phyloP scores from a whole-genome alignment of 2,797 vertebrate species.

The Enteromius trimaculatus region DNA sequence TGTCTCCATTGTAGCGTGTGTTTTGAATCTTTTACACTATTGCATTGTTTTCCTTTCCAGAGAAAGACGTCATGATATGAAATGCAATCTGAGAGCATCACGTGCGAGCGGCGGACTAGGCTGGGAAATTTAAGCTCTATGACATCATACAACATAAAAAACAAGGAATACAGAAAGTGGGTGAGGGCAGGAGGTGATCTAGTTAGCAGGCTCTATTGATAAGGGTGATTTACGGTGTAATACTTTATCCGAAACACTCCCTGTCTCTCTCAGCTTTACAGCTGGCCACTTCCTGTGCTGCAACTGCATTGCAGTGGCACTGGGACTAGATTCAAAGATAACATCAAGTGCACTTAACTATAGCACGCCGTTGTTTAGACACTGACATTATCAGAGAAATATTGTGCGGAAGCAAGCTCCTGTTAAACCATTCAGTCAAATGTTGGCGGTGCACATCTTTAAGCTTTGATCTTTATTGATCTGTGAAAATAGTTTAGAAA shows the following conservation, averaged over 20 bases:
- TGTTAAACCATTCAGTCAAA: neutral
- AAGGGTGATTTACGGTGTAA: conserved; percentile 56
- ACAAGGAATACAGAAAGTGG: conserved; percentile 27
- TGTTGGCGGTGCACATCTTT: neutral
- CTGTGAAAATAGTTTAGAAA: neutral
- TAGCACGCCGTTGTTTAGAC: neutral
- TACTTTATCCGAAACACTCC: conserved; percentile 3
- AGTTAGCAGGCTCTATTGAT: conserved; percentile 62
- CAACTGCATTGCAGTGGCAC: conserved; percentile 53
- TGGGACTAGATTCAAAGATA: conserved; percentile 44
- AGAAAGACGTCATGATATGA: conserved; percentile 31
- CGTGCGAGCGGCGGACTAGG: conserved; percentile 10
- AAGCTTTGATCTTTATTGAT: conserved; percentile 15
- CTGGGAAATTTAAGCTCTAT: conserved; percentile 9
- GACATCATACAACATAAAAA: conserved; percentile 18
- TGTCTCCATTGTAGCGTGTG: conserved; percentile 4
- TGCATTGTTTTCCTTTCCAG: conserved; percentile 20
- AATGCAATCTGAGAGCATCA: conserved; percentile 23
- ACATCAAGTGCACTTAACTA: conserved; percentile 15
- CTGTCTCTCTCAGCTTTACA: conserved; percentile 21
- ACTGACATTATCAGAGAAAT: neutral
- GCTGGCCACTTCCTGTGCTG: conserved; percentile 7
- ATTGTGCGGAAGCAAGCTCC: neutral
- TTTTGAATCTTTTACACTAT: conserved; percentile 38
- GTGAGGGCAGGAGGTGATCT: conserved; percentile 61